phyloP scores from a whole-genome alignment of 2,113 vertebrate genomes.

The Erpornis zantholeuca region DNA sequence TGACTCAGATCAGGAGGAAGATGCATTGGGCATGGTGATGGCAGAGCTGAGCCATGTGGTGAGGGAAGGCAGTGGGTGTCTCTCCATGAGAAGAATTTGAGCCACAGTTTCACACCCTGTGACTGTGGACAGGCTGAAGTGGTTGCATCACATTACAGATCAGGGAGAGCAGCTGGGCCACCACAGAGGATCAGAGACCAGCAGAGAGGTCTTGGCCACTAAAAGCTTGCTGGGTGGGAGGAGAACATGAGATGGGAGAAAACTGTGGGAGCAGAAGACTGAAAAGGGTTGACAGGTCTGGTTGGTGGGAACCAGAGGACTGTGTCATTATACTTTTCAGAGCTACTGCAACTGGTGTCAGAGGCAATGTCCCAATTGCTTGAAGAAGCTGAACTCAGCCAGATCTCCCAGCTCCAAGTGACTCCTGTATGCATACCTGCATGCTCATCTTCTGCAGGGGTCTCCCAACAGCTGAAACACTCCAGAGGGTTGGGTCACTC shows the following conservation, averaged over 20 bases:
- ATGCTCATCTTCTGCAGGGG: neutral
- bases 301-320: neutral
- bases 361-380: neutral
- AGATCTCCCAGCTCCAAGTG: neutral
- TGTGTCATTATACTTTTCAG: neutral
- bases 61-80: neutral
- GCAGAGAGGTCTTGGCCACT: neutral
- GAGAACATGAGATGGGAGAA: neutral
- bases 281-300: neutral
- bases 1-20: neutral
- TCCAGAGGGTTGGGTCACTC: neutral
- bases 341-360: neutral
- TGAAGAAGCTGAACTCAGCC: neutral
- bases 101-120: neutral
- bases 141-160: neutral
- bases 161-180: neutral
- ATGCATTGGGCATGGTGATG: neutral
- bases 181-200: neutral
- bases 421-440: neutral
- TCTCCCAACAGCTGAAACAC: neutral
- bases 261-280: neutral
- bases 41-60: neutral
- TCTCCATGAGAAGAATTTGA: neutral
- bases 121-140: neutral
- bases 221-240: neutral